Base-by-base conservation (phyloP, 2,888 invertebrate genomes). In the Leptinotarsa juncta region DNA sequence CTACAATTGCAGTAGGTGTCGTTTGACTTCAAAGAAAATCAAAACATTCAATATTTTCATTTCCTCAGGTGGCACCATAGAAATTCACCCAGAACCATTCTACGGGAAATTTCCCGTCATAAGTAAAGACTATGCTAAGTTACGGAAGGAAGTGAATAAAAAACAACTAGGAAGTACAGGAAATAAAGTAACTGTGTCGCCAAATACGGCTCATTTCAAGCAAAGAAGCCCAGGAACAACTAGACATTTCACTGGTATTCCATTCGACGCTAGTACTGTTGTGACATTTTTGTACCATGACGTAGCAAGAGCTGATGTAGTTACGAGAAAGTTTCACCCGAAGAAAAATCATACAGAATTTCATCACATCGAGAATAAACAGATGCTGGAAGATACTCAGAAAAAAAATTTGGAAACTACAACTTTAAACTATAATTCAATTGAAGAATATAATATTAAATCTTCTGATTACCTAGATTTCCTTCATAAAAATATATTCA, bases 1-100 rank as follows among this genome's bases (percentile, higher is more conserved):
- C 84, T 96, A 96, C 86, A 93, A 93, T 82, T 96, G 96, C 85
- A 92, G 94, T 90, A 89, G 91, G 90, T 91, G 80, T 74, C 70
- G 4, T 20, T 15, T 2, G 15, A 4, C 23, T 57, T 57, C 2
- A 7, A 57, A 23, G 5, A 23, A 20, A 23, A 15, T 57, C 15
- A 57, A 68, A n/a, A 72, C 77, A 72, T 71, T 69, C 62, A 42
- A 48, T 67, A 14, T 70, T 67, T 4, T 3, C 0, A 23, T 16
- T 80, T 73, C 83, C 82, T 73, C 80, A 90, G 90, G 90, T 86
- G 90, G 90, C 74, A 88, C 87, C 60, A 89, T 90, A 78, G 89
- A 90, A 84, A 89, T 90, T n/a, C 87, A 89, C 80, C 88, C 90
- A 62, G 85, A 88, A 76, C 89, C 89, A 67, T 88, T 89, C 81